Evolutionary conservation across 2,797 vertebrate genomes (phyloP).

Genomic region (Sebastes diaconus): DNA sequence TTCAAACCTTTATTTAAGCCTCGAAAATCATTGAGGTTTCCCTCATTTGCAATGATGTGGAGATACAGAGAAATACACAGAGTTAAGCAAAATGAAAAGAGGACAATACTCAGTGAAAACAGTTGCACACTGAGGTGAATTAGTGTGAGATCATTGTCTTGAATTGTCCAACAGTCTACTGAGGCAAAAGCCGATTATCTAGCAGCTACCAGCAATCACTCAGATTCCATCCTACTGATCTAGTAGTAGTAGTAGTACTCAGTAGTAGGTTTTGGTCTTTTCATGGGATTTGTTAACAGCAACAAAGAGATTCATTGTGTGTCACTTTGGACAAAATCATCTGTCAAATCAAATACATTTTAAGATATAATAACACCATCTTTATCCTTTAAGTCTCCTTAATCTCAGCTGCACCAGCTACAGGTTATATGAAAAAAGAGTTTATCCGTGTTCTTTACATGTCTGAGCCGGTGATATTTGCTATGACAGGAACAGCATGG

Average conservation of each 20-base stretch:
- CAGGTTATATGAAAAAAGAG: constrained; percentile 3
- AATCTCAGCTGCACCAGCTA: constrained; percentile 10
- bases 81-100: neutral
- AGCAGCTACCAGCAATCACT: neutral
- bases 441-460: constrained; percentile 5
- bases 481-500: constrained; percentile 35
- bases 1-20: neutral
- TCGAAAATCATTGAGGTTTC: neutral
- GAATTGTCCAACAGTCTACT: neutral
- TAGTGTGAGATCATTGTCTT: neutral
- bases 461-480: constrained; percentile 33
- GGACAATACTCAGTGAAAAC: neutral
- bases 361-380: neutral
- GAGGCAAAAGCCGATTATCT: neutral
- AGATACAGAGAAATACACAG: neutral
- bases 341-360: neutral
- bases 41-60: neutral
- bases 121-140: neutral
- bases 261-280: neutral
- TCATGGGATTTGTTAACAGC: neutral
- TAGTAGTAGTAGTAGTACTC: neutral
- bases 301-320: neutral
- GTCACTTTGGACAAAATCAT: neutral
- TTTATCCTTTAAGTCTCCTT: constrained; percentile 21
- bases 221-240: neutral